Evolutionary conservation across 2,797 vertebrate genomes (phyloP), one percentile per base, ranked within the genome.

Genomic region (Myioborus melanocephalus): DNA sequence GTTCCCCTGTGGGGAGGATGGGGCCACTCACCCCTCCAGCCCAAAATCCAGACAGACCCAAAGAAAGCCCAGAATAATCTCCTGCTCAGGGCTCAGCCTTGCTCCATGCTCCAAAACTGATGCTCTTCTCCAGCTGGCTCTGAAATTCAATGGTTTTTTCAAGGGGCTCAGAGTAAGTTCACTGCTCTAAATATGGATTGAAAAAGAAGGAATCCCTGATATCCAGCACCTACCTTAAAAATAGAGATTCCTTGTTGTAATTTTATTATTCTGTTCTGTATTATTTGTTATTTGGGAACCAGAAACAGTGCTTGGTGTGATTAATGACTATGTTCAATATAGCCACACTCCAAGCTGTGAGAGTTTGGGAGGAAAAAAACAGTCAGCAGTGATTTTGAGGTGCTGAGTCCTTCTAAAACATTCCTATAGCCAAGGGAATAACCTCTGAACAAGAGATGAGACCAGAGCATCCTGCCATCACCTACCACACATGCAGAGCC

Each of bases 281-380:
- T 69, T 44, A n/a, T 71, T 30, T 65, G 5, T 57, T 81, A 22
- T 66, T 20, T 44, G 10, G 21, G 22, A 80, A 34, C 66, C 18
- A 35, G 28, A 49, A 93, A 24, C 37, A 14, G 4, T 37, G 8
- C 37, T 79, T 35, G 16, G 11, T 43, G 35, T 68, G 37, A 24
- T 55, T 75, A 69, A 52, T 30, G 39, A 34, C 41, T 37, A 9
- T 1, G 8, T 55, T 81, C n/a, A 55, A 15, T 27, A 41, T 1
- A 75, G 43, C 20, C 34, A 70, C 19, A 7, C 13, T 64, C 34
- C 50, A 59, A 14, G n/a, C 1, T 10, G 6, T 12, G 5, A 1
- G 10, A 41, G n/a, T 80, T 53, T 6, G 3, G 10, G 3, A 5
- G 4, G 8, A 14, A n/a, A 63, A 43, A 34, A 17, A 0, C 21